These are phyloP conservation scores for Melipona beecheii DNA, from an alignment of 2,888 invertebrate species.

Conservation along the genomic window DNA sequence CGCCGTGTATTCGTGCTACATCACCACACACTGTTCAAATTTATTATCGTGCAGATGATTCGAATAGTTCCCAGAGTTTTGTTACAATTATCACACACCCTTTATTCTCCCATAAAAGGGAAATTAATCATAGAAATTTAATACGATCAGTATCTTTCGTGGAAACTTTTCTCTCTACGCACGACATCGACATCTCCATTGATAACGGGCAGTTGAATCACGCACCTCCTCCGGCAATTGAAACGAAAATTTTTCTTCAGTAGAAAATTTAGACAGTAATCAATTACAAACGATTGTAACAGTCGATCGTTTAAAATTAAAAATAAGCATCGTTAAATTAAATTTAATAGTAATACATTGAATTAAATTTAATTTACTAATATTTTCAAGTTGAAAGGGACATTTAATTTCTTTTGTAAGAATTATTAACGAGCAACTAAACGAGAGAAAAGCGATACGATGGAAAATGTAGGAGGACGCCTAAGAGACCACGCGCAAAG, in stretches of 20 bases:
- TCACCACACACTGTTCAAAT: conserved; percentile 9
- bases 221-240: not conserved
- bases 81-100: conserved; percentile 4
- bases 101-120: not conserved
- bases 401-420: too few species aligned
- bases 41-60: conserved; percentile 11
- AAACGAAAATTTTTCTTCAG: not conserved
- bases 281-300: too few species aligned
- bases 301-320: too few species aligned
- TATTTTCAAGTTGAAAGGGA: too few species aligned
- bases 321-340: too few species aligned
- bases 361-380: too few species aligned
- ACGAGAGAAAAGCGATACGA: not conserved
- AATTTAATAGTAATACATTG: too few species aligned
- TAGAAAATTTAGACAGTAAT: too few species aligned
- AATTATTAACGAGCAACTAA: not conserved
- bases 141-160: not conserved
- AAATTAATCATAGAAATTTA: conserved; percentile 4
- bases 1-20: conserved; percentile 3
- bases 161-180: not conserved
- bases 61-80: not conserved
- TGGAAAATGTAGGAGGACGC: not conserved
- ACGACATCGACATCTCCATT: not conserved
- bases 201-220: not conserved
- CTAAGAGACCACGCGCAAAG: not conserved